Base-by-base conservation (phyloP, 2,797 vertebrate genomes). In the Heteromormyrus szaboi region DNA sequence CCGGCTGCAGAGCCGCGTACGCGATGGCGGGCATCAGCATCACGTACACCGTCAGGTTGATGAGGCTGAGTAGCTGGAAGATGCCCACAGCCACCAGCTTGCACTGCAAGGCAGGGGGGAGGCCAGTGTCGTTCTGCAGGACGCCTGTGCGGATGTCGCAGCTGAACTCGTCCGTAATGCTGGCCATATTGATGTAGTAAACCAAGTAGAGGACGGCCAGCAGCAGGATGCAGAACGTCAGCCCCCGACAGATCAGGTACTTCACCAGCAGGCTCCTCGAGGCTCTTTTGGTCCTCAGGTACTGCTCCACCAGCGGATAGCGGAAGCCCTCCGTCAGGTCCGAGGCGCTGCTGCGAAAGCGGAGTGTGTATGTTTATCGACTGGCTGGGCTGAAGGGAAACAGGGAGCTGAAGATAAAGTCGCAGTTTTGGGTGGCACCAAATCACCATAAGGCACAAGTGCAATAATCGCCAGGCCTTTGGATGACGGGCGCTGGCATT, bases 71-170 rank as follows among this genome's bases (percentile, higher is more conserved):
- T 88, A 99, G 89, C 90, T 95, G 96, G 94, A 99, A 99, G 92
- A 99, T 94, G 37, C 98, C 97, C 7, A 99, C 98, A 0, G 98
- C 96, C n/a, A 99, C 95, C 87, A 99, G 97, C 88, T 99, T 99
- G 91, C 98, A 99, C 93, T 98, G 98, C 89, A 99, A 91, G 59
- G 89, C 92, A 0, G 96, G 94, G 0, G 98, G 98, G 56, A 99
- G 89, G 0, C 88, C n/a, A 0, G 95, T 96, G 93, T 98, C 97
- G 0, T 95, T 96, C 44, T 89, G 90, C 0, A 99, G 94, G 86
- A 98, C 95, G 0, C 98, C 98, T 0, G 97, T 96, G 2, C 97
- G 97, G 92, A 99, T 96, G 89, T 89, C 91, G 91, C 98, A 99
- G 76, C 93, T 92, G 50, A 99, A 99, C 90, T 98, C 96, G 1